Percentiles rank a stretch among this genome's conserved stretches.
phyloP scores from a whole-genome alignment of 2,888 invertebrate genomes.

The Frankliniella intonsa region DNA sequence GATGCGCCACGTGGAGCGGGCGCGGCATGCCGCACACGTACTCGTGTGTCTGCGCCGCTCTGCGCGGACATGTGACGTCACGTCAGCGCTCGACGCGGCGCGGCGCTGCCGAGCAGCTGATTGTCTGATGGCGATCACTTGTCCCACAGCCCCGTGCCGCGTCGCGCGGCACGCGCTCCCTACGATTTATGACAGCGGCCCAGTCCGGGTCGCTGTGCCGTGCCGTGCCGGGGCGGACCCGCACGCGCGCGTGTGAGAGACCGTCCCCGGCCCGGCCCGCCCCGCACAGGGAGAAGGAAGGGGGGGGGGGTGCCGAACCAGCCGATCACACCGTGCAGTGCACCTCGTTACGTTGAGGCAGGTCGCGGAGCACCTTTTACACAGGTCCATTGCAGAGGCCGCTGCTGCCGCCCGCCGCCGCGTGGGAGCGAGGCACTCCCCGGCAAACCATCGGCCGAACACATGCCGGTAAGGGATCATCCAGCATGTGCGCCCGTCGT shows the following conservation, averaged over 20 bases:
- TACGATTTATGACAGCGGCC: constrained; percentile 7
- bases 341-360: not conserved
- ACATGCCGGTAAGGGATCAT: no score
- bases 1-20: not conserved
- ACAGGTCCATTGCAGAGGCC: no score
- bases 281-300: no score
- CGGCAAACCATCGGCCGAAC: no score
- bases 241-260: not conserved
- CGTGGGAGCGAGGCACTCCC: no score
- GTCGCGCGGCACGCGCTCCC: not conserved
- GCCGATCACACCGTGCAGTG: not conserved
- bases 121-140: constrained; percentile 24
- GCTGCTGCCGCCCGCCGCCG: no score
- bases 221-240: not conserved
- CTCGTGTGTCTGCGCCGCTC: constrained; percentile 16
- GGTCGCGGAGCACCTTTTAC: no score
- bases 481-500: no score
- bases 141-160: not conserved
- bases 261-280: not conserved
- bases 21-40: constrained; percentile 10
- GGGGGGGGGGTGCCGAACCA: not conserved
- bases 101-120: constrained; percentile 9
- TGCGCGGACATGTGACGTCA: not conserved
- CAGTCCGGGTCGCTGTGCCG: not conserved
- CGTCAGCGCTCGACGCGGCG: not conserved